Conservation (phyloP, 37 sponge, comb jelly and placozoan species). For the Eunapius fragilis region DNA sequence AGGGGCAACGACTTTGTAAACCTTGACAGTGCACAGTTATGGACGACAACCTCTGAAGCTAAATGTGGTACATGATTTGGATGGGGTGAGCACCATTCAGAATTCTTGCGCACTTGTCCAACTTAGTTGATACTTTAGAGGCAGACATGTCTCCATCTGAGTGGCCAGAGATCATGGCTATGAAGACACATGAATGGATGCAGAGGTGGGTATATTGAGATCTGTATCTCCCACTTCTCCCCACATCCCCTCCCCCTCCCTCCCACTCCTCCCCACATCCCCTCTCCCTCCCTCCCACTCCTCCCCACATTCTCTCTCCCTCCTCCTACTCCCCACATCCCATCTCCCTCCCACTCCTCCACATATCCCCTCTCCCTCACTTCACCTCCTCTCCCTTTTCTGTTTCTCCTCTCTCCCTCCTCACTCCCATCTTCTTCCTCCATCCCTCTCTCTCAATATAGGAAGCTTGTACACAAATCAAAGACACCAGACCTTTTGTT, state of each 20-base stretch:
- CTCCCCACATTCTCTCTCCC: neutral
- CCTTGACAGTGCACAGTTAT: neutral
- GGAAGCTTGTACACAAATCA: constrained; percentile 39
- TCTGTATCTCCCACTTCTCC: no score
- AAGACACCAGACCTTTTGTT: constrained; percentile 58
- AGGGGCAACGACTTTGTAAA: neutral
- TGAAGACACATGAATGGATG: constrained; percentile 46
- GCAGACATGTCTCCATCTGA: constrained; percentile 32
- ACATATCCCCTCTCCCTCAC: no score
- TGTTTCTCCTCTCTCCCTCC: no score
- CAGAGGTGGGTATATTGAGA: constrained; percentile 44
- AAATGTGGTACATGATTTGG: neutral
- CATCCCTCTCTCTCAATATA: no score
- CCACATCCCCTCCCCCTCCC: no score
- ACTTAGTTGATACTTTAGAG: no score
- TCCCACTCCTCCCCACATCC: no score
- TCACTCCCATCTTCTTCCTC: no score
- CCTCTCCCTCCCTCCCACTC: neutral
- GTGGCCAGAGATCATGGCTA: constrained; percentile 49
- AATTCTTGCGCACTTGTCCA: neutral
- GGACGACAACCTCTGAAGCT: neutral
- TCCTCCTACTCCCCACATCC: neutral
- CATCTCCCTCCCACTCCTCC: neutral
- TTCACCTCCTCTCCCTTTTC: no score
- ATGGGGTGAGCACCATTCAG: neutral